Evolutionary conservation across 2,888 invertebrate genomes (phyloP).

Genomic region (Dichetophora obliterata): DNA sequence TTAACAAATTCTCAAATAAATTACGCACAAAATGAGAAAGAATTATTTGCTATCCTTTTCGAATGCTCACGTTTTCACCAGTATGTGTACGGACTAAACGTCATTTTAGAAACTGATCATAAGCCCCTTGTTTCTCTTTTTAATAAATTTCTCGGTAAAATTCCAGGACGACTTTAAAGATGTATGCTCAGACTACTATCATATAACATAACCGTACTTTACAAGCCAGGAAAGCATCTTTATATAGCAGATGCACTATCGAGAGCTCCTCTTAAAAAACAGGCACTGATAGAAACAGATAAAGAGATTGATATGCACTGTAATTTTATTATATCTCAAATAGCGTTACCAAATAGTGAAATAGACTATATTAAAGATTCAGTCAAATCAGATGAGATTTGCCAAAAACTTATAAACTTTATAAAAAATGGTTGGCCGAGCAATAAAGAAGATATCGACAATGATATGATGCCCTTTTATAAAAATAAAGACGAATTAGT

Average conservation of each 20-base stretch:
- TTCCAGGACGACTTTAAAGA: conserved; percentile 24
- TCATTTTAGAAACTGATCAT: conserved; percentile 39
- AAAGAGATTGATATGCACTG: conserved; percentile 24
- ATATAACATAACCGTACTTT: too few relatives aligned
- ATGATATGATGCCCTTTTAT: conserved; percentile 30
- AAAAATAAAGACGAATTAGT: conserved; percentile 42
- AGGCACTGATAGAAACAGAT: conserved; percentile 18
- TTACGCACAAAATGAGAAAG: conserved; percentile 47
- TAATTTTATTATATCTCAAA: conserved; percentile 3
- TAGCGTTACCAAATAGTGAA: not conserved
- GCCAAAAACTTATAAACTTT: not conserved
- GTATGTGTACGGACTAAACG: conserved; percentile 34
- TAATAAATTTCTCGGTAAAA: conserved; percentile 23
- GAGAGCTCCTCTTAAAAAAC: not conserved
- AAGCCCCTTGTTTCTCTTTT: conserved; percentile 35
- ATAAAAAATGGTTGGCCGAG: conserved; percentile 19
- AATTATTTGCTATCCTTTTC: conserved; percentile 45
- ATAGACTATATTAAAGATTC: not conserved
- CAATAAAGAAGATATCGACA: conserved; percentile 16
- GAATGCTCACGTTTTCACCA: conserved; percentile 42
- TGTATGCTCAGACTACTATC: not conserved
- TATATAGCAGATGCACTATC: not conserved
- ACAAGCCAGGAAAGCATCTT: too few relatives aligned
- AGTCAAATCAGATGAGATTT: not conserved
- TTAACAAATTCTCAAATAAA: conserved; percentile 38